Evolutionary conservation across 2,888 invertebrate species (phyloP).

Genomic region (Plagodis pulveraria): DNA sequence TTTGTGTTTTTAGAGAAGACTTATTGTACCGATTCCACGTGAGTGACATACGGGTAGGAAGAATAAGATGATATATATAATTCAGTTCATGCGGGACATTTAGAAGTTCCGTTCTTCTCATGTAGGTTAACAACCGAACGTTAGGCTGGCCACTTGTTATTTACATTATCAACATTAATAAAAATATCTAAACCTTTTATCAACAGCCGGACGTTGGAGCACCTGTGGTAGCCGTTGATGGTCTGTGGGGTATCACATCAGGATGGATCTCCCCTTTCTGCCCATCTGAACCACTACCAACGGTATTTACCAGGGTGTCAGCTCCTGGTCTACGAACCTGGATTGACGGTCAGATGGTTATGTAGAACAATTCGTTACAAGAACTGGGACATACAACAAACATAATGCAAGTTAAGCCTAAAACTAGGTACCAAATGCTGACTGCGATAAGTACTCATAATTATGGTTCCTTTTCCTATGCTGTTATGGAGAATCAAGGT

Average conservation of each 20-base stretch:
- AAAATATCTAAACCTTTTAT: slow-evolving; percentile 4
- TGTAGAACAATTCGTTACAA: background rate
- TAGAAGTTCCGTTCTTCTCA: background rate
- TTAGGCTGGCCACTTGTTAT: background rate
- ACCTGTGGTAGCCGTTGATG: slow-evolving; percentile 66
- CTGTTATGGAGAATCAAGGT: no score
- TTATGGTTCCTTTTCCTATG: no score
- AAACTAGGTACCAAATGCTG: no score
- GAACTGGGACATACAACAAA: background rate
- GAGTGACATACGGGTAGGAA: no score
- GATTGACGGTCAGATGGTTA: slow-evolving; percentile 48
- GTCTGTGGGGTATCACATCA: slow-evolving; percentile 75
- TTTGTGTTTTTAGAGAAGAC: no score
- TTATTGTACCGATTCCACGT: no score
- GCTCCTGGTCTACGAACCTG: slow-evolving; percentile 51
- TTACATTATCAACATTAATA: background rate
- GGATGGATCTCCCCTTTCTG: slow-evolving; percentile 62
- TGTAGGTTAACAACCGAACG: background rate
- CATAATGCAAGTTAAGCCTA: background rate
- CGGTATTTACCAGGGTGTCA: slow-evolving; percentile 63
- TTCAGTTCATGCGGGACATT: no score
- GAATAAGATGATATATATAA: no score
- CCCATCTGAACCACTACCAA: slow-evolving; percentile 45
- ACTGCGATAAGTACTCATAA: no score
- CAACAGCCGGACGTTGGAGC: slow-evolving; percentile 71